Evolutionary conservation across 2,888 invertebrate genomes (phyloP).

Genomic region (Argyra leucocephala): DNA sequence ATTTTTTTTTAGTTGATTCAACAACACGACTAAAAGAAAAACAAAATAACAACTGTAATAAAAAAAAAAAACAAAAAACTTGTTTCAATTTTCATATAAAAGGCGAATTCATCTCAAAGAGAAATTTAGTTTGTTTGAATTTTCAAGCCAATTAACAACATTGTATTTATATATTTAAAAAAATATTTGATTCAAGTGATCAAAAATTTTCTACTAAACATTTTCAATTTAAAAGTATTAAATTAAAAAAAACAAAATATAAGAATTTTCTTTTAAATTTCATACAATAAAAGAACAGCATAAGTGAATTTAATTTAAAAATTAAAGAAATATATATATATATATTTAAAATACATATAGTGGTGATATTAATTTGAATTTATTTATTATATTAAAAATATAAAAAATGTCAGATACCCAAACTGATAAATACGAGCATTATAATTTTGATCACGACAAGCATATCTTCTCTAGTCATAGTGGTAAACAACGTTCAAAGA

Average conservation of each 20-base stretch:
- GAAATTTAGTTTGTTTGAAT: background rate
- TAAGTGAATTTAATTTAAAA: too few relatives aligned
- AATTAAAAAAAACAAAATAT: background rate
- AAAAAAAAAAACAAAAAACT: background rate
- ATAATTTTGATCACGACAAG: constrained; percentile 89
- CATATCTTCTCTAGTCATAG: constrained; percentile 76
- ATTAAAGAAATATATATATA: too few relatives aligned
- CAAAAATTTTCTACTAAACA: background rate
- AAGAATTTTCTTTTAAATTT: too few relatives aligned
- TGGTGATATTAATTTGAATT: too few relatives aligned
- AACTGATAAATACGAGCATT: constrained; percentile 88
- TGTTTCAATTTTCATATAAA: background rate
- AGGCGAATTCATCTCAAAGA: background rate
- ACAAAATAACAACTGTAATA: background rate
- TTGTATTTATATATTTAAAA: background rate
- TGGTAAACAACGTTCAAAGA: constrained; percentile 84
- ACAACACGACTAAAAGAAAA: background rate
- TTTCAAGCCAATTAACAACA: background rate
- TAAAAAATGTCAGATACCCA: constrained; percentile 66
- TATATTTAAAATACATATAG: too few relatives aligned
- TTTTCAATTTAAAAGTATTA: too few relatives aligned
- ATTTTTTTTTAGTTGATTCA: too few relatives aligned
- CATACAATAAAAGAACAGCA: too few relatives aligned
- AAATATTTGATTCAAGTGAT: background rate
- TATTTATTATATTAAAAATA: background rate